A percentile compares a stretch with the other conserved stretches of the same genome.
Conservation (phyloP, 2,888 invertebrate species). For the Nysson spinosus region DNA sequence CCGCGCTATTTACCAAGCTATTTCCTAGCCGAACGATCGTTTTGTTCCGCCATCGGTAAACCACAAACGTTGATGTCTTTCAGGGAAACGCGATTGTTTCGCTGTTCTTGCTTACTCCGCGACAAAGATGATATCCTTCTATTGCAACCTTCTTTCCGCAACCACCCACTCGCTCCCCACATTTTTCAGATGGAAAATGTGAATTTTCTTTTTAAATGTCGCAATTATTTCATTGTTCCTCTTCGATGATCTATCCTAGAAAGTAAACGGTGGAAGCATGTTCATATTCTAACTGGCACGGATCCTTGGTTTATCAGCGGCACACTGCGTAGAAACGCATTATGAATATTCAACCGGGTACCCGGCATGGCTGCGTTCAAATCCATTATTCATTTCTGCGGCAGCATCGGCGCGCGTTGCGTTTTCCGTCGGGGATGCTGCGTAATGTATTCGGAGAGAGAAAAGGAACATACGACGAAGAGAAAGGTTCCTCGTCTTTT, state of each 20-base stretch:
- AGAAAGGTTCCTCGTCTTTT: conserved; percentile 7
- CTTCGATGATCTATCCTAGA: no score
- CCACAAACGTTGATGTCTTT: no score
- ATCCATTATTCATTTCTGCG: conserved; percentile 76
- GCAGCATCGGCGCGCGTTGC: conserved; percentile 62
- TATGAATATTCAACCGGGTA: conserved; percentile 72
- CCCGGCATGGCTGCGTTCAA: conserved; percentile 73
- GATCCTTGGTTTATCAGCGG: conserved; percentile 32
- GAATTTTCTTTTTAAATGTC: no score
- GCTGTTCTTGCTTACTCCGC: no score
- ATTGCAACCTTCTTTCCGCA: no score
- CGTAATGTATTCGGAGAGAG: background rate
- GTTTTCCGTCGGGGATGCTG: conserved; percentile 33
- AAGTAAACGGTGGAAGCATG: background rate
- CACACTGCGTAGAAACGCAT: conserved; percentile 55
- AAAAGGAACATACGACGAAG: background rate
- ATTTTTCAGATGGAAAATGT: no score
- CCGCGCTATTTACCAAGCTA: conserved; percentile 60
- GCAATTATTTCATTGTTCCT: no score
- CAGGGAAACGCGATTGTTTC: no score
- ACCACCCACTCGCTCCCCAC: no score
- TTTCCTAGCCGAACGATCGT: conserved; percentile 57
- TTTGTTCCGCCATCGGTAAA: conserved; percentile 54
- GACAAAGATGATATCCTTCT: no score
- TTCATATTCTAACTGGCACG: background rate